Percentiles rank a stretch among this genome's conserved stretches.
Conservation (phyloP, 2,797 vertebrate species). For the Coccyzus lansbergi region DNA sequence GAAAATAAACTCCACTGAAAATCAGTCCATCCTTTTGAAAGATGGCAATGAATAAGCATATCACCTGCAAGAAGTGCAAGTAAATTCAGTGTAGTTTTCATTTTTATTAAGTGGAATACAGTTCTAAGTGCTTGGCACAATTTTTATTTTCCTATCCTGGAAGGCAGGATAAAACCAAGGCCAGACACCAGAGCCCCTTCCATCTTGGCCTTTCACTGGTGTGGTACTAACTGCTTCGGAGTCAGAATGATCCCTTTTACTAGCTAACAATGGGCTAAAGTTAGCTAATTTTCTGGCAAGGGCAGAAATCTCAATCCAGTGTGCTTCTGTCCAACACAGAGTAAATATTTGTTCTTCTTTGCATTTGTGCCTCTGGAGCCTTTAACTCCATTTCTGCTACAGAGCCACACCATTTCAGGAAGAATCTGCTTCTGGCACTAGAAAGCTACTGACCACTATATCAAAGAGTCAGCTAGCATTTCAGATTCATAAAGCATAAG, state of each 20-base stretch:
- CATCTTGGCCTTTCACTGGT: background rate
- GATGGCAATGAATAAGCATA: background rate
- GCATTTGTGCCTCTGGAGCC: background rate
- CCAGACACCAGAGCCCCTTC: background rate
- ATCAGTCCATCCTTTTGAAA: background rate
- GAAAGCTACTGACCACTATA: constrained; percentile 20
- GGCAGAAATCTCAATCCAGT: constrained; percentile 1
- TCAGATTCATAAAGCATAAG: background rate
- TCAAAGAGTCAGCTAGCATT: background rate
- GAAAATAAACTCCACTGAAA: background rate
- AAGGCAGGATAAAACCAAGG: background rate
- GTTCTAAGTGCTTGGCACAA: background rate
- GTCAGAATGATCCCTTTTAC: background rate
- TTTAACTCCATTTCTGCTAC: background rate
- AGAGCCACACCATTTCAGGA: background rate
- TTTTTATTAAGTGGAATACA: background rate
- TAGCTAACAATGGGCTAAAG: background rate
- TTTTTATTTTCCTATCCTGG: background rate
- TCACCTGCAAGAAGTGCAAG: background rate
- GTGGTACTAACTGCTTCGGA: background rate
- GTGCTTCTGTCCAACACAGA: background rate
- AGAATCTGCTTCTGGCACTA: constrained; percentile 1
- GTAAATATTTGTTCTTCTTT: constrained; percentile 50
- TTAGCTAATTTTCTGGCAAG: background rate
- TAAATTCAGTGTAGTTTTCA: background rate